Evolutionary conservation across 2,797 vertebrate genomes (phyloP), one percentile per base, ranked within the genome.

Genomic region (Notamacropus eugenii): DNA sequence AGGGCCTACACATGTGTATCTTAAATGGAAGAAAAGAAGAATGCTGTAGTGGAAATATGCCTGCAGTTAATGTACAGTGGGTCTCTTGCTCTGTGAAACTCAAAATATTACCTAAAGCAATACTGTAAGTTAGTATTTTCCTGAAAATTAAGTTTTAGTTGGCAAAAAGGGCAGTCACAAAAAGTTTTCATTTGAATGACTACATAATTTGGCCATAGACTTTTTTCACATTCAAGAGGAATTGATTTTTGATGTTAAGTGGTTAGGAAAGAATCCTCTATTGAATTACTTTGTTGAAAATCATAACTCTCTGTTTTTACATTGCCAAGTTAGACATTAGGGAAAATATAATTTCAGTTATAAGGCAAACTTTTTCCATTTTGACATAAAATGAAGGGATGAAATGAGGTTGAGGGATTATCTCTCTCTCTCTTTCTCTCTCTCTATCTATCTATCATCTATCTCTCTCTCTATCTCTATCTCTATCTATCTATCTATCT

Each of bases 61-160:
- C 0, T 55, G 55, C 13, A 34, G 27, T 95, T 87, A 91, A 27
- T 82, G 5, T 10, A 54, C 62, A 57, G 74, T 91, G 0, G 55
- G 9, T 24, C 28, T 97, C 0, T 52, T 91, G 1, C 22, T 91
- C 28, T 34, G 12, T 91, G 58, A 92, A 95, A 34, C 52, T 22
- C 74, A 91, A 24, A 28, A 12, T 95, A 4, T 93, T 96, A 29
- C 46, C 14, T 90, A 31, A 96, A 40, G 10, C 56, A 94, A 92
- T 58, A 58, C 27, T 58, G 57, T 58, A 29, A 29, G 28, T 29
- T 93, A 3, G 27, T 93, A 14, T 29, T 92, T 46, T 90, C 94
- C 11, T 67, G 4, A 96, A 96, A 92, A 95, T 54, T 90, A 93
- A 92, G 93, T 95, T 94, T 92, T 90, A 90, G 1, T 90, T 93